These are phyloP conservation scores for Lepilemur septentrionalis DNA, from an alignment of 2,797 vertebrate species.

Conservation along the genomic window DNA sequence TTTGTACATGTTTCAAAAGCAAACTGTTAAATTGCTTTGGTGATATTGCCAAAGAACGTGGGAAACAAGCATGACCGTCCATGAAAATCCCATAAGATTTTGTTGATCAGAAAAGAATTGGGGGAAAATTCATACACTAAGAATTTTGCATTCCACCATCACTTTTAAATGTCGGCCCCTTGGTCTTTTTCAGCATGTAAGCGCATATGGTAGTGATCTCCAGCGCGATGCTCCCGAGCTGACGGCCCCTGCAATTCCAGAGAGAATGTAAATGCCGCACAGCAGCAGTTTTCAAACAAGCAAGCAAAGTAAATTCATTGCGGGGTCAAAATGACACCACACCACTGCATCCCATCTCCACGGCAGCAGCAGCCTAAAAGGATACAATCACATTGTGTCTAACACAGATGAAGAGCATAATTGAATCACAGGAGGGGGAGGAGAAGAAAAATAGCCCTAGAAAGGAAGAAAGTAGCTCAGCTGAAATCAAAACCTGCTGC, in stretches of 20 bases:
- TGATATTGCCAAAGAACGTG: not conserved
- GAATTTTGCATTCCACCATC: not conserved
- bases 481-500: not conserved
- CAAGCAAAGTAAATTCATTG: not conserved
- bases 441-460: not conserved
- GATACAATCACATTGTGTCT: no score
- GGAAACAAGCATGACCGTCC: not conserved
- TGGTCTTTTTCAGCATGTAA: not conserved
- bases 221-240: fast-evolving
- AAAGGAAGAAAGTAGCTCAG: not conserved
- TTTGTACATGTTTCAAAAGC: not conserved
- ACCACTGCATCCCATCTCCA: not conserved
- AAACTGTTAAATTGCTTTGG: not conserved
- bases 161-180: not conserved
- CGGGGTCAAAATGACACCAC: not conserved
- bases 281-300: not conserved
- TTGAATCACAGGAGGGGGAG: not conserved
- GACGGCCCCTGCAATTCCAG: fast-evolving
- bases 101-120: not conserved
- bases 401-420: not conserved
- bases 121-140: not conserved
- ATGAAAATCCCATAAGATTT: not conserved
- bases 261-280: fast-evolving
- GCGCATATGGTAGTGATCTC: fast-evolving
- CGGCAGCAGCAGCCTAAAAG: not conserved